phyloP scores from a whole-genome alignment of 2,888 invertebrate genomes.

The Furcula furcula region DNA sequence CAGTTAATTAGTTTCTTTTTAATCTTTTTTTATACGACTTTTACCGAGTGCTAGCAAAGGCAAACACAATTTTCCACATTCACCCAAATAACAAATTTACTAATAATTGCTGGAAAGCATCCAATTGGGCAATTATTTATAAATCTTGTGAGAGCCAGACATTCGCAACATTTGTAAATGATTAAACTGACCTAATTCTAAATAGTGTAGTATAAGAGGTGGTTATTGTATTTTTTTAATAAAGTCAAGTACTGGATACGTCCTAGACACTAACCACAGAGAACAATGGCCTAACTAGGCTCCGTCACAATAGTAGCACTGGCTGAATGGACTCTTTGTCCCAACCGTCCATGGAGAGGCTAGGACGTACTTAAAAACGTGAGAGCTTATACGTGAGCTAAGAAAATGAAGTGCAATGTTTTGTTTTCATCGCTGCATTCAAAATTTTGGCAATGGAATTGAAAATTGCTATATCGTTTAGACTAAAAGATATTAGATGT shows the following conservation, averaged over 20 bases:
- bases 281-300: slow-evolving; percentile 67
- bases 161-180: slow-evolving; percentile 13
- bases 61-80: background rate
- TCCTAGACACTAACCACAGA: slow-evolving; percentile 33
- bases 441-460: too few relatives aligned
- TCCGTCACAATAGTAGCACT: slow-evolving; percentile 52
- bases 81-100: slow-evolving; percentile 4
- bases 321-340: slow-evolving; percentile 62
- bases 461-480: too few relatives aligned
- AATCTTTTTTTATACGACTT: too few relatives aligned
- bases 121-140: slow-evolving; percentile 17
- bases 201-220: slow-evolving; percentile 13
- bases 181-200: slow-evolving; percentile 27
- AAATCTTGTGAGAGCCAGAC: slow-evolving; percentile 10
- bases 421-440: slow-evolving; percentile 12
- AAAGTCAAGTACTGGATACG: slow-evolving; percentile 37
- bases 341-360: slow-evolving; percentile 44
- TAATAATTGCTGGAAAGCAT: slow-evolving; percentile 20
- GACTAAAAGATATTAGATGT: too few relatives aligned
- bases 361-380: slow-evolving; percentile 41
- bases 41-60: too few relatives aligned
- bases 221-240: slow-evolving; percentile 35
- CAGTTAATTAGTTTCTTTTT: too few relatives aligned
- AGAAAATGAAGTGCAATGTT: slow-evolving; percentile 26
- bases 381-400: slow-evolving; percentile 29